These are phyloP conservation scores for Rhamphomyia laevipes DNA, from an alignment of 2,888 invertebrate genomes.

Conservation along the genomic window DNA sequence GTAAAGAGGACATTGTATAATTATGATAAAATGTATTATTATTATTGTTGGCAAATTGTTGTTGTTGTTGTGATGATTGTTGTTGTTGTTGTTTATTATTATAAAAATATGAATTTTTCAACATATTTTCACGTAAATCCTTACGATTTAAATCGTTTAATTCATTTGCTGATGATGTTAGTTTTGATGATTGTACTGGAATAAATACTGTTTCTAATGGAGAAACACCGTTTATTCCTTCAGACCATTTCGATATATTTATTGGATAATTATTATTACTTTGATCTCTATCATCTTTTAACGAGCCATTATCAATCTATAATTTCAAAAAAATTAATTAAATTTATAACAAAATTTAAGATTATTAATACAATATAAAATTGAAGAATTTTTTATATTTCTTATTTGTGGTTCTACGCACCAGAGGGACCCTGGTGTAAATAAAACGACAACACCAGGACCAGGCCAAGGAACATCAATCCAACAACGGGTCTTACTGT, in stretches of 20 bases:
- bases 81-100: constrained; percentile 11
- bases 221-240: constrained; percentile 24
- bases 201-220: not conserved
- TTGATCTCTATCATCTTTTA: no score
- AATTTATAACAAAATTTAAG: no score
- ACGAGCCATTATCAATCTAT: no score
- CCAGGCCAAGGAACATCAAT: no score
- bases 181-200: constrained; percentile 1
- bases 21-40: no score
- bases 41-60: not conserved
- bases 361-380: no score
- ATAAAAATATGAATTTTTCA: constrained; percentile 14
- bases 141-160: constrained; percentile 6
- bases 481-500: no score
- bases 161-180: constrained; percentile 3
- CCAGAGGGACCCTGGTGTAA: no score
- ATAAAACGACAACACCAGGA: no score
- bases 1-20: constrained; percentile 3
- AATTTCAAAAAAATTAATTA: no score
- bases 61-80: constrained; percentile 11
- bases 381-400: no score
- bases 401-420: no score
- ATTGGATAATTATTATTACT: constrained; percentile 13
- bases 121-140: constrained; percentile 11
- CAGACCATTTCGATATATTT: constrained; percentile 26